Evolutionary conservation across 2,113 vertebrate species (phyloP), one percentile per base, ranked within the genome.

Genomic region (Erythrolamprus reginae): DNA sequence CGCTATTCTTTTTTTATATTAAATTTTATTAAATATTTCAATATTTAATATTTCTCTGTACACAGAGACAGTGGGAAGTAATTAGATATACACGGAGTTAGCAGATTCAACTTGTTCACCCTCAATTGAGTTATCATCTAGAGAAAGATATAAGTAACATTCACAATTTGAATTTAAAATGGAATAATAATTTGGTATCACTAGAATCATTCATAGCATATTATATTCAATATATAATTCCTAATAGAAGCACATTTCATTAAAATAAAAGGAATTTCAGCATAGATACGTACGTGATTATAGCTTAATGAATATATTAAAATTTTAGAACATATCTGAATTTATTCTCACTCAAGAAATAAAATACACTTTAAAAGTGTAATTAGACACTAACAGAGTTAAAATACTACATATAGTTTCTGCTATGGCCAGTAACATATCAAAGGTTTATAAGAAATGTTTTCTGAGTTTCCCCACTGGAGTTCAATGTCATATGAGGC

Each of bases 401-500:
- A 94, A 94, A 92, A 19, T 48, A 48, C 33, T 58, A 0, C 88
- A 88, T 88, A 55, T 90, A 91, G 23, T 42, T 89, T 82, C 33
- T 91, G 88, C 90, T 48, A 12, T 92, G 93, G 13, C n/a, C 88
- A 90, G 86, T 86, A 84, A 42, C 45, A 89, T 87, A 92, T 89
- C 88, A 85, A 84, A 94, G 87, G 17, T 91, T 19, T 48, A 92
- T 61, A 92, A 26, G 85, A 23, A 93, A 10, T 48, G 84, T 90
- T 90, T 92, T 53, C 56, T 92, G 93, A 90, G 94, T 95, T 94
- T 96, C 96, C 94, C 92, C 95, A 95, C 89, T 96, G 92, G 87
- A 95, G 90, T 88, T 93, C 93, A 95, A 96, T 95, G 95, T 93
- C 94, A 95, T 83, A 95, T 77, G 86, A 95, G 93, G 90, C 90